These are phyloP conservation scores for Trissolcus brochymenae DNA, from an alignment of 2,888 invertebrate genomes.

Conservation along the genomic window DNA sequence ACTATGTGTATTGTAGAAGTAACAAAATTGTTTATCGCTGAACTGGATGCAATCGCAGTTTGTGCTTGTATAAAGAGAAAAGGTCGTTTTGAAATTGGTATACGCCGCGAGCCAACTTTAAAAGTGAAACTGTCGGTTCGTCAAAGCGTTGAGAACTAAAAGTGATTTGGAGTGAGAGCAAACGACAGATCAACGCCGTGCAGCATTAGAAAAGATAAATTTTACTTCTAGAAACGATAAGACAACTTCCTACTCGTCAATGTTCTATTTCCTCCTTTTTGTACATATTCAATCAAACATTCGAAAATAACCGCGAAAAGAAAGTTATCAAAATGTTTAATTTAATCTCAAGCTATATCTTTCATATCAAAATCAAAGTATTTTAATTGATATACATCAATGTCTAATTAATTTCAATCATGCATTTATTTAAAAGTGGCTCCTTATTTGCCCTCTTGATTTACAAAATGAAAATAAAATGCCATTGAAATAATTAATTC, in stretches of 20 bases:
- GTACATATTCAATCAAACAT: background rate
- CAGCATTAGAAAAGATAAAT: constrained; percentile 54
- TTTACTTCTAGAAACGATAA: constrained; percentile 30
- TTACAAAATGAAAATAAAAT: no score
- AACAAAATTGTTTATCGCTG: constrained; percentile 18
- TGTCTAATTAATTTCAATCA: background rate
- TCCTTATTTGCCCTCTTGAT: no score
- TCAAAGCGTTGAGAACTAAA: constrained; percentile 40
- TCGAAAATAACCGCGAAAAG: background rate
- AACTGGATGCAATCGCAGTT: constrained; percentile 16
- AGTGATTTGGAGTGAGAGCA: constrained; percentile 46
- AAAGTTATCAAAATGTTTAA: background rate
- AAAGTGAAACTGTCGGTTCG: constrained; percentile 65
- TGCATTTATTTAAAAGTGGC: background rate
- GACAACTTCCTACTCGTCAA: background rate
- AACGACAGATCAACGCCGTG: constrained; percentile 47
- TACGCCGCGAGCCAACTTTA: constrained; percentile 60
- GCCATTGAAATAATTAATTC: background rate
- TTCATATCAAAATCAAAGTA: background rate
- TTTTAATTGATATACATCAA: background rate
- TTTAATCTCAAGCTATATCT: background rate
- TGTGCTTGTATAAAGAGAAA: constrained; percentile 31
- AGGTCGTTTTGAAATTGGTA: constrained; percentile 32
- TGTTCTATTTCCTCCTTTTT: background rate
- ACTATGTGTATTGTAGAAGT: constrained; percentile 1